Evolutionary conservation across 2,797 vertebrate species (phyloP), one percentile per base, ranked within the genome.

Genomic region (Cuniculus paca): DNA sequence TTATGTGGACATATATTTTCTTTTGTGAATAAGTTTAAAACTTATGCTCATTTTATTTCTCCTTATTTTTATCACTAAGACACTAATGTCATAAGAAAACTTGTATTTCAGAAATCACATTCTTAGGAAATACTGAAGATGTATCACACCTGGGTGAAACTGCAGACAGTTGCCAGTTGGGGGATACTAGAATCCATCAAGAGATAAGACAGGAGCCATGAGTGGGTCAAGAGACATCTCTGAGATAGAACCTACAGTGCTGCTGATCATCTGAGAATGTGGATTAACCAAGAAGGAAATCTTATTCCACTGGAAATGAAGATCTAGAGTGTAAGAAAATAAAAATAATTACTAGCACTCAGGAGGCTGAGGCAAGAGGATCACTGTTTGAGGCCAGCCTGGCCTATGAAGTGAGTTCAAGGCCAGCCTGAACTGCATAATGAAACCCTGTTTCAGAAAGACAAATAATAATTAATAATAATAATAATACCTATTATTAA

Each of bases 41-140:
- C 22, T 28, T 74, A 11, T 6, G 24, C 24, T 74, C 70, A 42
- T 24, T 72, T 42, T 42, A 42, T 50, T 82, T 79, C 88, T 45
- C 14, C 19, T 36, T 20, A 52, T 48, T 75, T 61, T 81, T 52
- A 39, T 70, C 52, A 61, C 54, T 52, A 94, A 83, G 58, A 80
- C 2, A 50, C 22, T 13, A 45, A 36, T 75, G 31, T 42, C 48
- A 36, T 61, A 85, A 90, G 20, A 19, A 75, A 60, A 83, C 65
- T 20, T 48, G 12, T 74, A 72, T 74, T 93, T 95, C 36, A 91
- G 72, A 91, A 91, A 88, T 42, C 45, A 31, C 31, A 65, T 28
- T 36, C 8, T 39, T 12, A 31, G 68, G 39, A 87, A 82, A n/a
- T 70, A 58, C 14, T 52, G 22, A 63, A 20, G 54, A 24, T 83